Base-by-base conservation (phyloP, 37 sponge, comb jelly and placozoan species). In the Theonella swinhoei region DNA sequence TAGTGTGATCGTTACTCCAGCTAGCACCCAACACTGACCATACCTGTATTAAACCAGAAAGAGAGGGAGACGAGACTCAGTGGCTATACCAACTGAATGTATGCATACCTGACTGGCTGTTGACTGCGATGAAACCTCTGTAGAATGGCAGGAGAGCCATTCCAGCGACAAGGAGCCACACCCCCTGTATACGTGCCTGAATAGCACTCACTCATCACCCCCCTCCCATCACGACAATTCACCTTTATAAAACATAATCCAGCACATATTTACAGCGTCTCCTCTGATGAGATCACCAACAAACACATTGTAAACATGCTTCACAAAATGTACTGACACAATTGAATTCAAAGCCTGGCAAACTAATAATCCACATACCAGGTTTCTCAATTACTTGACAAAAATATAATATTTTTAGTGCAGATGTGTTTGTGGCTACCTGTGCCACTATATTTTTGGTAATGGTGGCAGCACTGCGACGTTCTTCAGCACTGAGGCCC, bases 1-100 rank as follows among this genome's bases (percentile, higher is more conserved):
- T 39, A 91, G 78, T 1, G 78, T 89, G 38, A 95, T 85, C 0
- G 81, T 80, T 34, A 95, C 93, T 5, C 92, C 95, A 33, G 90
- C 83, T n/a, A 86, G 59, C 64, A 87, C 83, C 87, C 88, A 95
- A 41, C 95, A 95, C 79, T 95, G 93, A 1, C 90, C 95, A 81
- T 76, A 93, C 72, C 94, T 93, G 80, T 7, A 47, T 47, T 14
- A 39, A 33, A 43, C 7, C 1, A 58, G 32, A 64, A 32, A 75
- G 68, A 41, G 25, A n/a, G 39, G 2, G 24, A 30, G 60, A 11
- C 60, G 19, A 58, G 60, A 25, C n/a, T 29, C 65, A 64, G 11
- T 29, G 29, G 28, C 65, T 9, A 25, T 4, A 9, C 11, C 17
- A 64, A 64, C 17, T 22, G 14, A 59, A 59, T 59, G 61, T 59